A percentile compares a stretch with the other conserved stretches of the same genome.
These are phyloP conservation scores for Semicossyphus pulcher DNA, from an alignment of 2,113 vertebrate species.

Conservation along the genomic window DNA sequence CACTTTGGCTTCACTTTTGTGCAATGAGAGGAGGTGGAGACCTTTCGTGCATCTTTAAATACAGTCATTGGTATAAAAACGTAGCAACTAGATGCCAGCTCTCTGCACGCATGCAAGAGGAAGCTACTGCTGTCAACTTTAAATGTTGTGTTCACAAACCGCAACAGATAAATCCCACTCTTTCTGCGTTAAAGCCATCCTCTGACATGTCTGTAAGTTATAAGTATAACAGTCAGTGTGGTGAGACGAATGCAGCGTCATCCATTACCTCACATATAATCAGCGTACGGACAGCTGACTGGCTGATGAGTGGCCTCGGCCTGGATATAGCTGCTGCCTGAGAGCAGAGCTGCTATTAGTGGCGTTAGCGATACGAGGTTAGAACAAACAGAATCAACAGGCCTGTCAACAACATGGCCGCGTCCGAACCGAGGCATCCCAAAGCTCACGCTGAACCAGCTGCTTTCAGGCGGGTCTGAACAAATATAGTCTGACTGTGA, in stretches of 20 bases:
- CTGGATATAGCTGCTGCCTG: slow-evolving; percentile 70
- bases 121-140: background rate
- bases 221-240: slow-evolving; percentile 41
- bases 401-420: slow-evolving; percentile 74
- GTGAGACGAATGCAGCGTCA: slow-evolving; percentile 57
- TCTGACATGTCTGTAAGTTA: slow-evolving; percentile 46
- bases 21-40: too few species aligned
- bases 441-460: slow-evolving; percentile 47
- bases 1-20: too few species aligned
- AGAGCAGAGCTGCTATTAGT: slow-evolving; percentile 76
- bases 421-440: slow-evolving; percentile 54
- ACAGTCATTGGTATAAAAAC: too few species aligned
- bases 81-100: too few species aligned
- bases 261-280: slow-evolving; percentile 77
- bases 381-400: slow-evolving; percentile 79
- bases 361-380: slow-evolving; percentile 63
- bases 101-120: too few species aligned
- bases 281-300: slow-evolving; percentile 65
- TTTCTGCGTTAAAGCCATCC: slow-evolving; percentile 5
- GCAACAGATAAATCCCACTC: background rate
- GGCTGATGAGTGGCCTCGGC: slow-evolving; percentile 74
- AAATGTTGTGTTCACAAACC: background rate
- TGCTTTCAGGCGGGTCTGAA: slow-evolving; percentile 21
- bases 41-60: too few species aligned
- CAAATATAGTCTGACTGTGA: slow-evolving; percentile 33